phyloP scores from a whole-genome alignment of 1,140 invertebrate genomes.

The Bombus consobrinus region DNA sequence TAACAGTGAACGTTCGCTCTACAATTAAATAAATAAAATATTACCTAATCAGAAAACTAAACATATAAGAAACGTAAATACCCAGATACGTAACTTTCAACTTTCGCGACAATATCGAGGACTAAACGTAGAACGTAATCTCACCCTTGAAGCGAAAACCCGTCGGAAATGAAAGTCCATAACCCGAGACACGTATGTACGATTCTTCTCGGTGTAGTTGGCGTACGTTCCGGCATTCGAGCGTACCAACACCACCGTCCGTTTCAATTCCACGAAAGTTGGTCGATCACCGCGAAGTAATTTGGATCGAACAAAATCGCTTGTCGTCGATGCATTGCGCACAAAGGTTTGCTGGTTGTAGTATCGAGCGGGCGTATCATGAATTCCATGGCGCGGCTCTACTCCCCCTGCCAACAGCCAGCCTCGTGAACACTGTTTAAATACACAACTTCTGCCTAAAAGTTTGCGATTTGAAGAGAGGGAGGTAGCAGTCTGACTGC shows the following conservation, averaged over 20 bases:
- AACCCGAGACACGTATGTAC: neutral
- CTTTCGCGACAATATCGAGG: no score
- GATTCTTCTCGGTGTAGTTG: neutral
- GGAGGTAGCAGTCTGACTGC: no score
- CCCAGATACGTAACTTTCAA: neutral
- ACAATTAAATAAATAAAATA: neutral
- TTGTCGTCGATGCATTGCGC: constrained; percentile 12
- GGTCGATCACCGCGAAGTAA: constrained; percentile 27
- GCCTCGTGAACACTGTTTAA: constrained; percentile 17
- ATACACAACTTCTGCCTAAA: constrained; percentile 31
- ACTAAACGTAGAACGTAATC: neutral
- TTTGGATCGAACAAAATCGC: constrained; percentile 31
- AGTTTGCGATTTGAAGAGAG: constrained; percentile 22
- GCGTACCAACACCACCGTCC: neutral
- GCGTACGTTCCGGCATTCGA: neutral
- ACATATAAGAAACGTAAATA: neutral
- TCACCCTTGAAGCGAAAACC: neutral
- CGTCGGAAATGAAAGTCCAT: neutral
- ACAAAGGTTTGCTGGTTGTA: neutral
- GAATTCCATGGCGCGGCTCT: no score
- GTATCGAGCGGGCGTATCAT: neutral
- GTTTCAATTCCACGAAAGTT: constrained; percentile 25
- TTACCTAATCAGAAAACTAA: neutral
- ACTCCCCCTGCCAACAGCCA: no score
- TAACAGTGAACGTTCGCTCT: fast-evolving